Conservation (phyloP, 2,113 vertebrate genomes). For the Brienomyrus brachyistius region DNA sequence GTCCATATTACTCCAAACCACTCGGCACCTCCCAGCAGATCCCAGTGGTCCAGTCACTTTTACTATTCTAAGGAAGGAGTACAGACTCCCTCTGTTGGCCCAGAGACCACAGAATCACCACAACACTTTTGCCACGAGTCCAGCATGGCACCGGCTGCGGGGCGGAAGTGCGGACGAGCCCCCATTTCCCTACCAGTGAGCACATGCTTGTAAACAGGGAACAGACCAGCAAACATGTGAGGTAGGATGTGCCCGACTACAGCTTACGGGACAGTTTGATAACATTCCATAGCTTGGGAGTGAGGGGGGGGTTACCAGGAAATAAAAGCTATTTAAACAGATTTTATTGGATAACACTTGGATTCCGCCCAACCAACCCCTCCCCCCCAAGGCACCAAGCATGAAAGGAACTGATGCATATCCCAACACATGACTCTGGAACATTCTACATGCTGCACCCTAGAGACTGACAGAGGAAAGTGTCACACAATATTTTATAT, state of each 20-base stretch:
- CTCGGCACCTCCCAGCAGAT: neutral
- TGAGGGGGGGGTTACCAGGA: neutral
- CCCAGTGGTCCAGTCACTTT: neutral
- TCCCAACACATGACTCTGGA: neutral
- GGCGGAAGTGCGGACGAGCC: neutral
- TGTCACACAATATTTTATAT: neutral
- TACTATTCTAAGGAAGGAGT: neutral
- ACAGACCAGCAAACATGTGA: neutral
- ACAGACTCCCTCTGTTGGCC: neutral
- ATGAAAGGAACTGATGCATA: neutral
- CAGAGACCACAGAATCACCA: neutral
- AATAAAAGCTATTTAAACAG: neutral
- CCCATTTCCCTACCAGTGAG: neutral
- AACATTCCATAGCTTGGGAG: neutral
- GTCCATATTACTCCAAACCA: neutral
- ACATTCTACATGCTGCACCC: neutral
- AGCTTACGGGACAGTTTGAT: neutral
- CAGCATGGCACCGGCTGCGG: neutral
- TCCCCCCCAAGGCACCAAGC: neutral
- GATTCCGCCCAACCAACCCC: neutral
- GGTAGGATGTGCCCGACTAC: neutral
- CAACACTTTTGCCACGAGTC: too few relatives aligned
- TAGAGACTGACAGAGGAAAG: neutral
- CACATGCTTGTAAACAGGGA: neutral
- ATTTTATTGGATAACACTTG: neutral